phyloP scores from a whole-genome alignment of 2,888 invertebrate species.

The Tillus elongatus region DNA sequence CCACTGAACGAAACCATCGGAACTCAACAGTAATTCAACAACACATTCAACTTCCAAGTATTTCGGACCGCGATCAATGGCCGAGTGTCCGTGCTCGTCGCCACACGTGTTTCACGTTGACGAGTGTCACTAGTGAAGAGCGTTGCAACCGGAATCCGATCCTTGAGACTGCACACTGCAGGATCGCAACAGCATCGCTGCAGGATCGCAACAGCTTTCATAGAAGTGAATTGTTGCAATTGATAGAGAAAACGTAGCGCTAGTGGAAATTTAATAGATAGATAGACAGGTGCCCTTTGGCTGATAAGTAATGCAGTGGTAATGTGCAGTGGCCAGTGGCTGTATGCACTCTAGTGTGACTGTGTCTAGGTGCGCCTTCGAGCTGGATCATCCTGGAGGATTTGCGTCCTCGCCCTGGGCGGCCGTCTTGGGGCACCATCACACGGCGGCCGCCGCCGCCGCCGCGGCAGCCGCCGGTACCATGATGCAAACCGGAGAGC shows the following conservation, averaged over 20 bases:
- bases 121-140: conserved; percentile 20
- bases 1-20: conserved; percentile 16
- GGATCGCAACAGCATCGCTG: too few species aligned
- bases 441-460: conserved; percentile 40
- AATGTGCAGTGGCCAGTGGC: too few species aligned
- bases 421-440: conserved; percentile 59
- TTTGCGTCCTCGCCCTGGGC: conserved; percentile 70
- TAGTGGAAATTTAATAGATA: too few species aligned
- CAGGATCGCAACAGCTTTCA: too few species aligned
- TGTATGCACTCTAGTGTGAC: conserved; percentile 38
- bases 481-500: conserved; percentile 43
- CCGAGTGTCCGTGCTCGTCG: conserved; percentile 55
- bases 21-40: conserved; percentile 8
- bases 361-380: conserved; percentile 34
- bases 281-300: too few species aligned
- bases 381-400: conserved; percentile 70
- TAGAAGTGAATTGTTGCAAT: too few species aligned
- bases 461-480: conserved; percentile 41
- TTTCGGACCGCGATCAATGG: conserved; percentile 51
- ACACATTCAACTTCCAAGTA: conserved; percentile 33
- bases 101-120: conserved; percentile 46
- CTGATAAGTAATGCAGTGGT: too few species aligned
- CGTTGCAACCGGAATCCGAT: not conserved
- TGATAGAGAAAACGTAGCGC: too few species aligned
- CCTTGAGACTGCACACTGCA: too few species aligned